A percentile compares a stretch with the other conserved stretches of the same genome.
phyloP scores from a whole-genome alignment of 2,113 vertebrate genomes.

The pig (Sus scrofa) region T2T-Sscrofa CM000818.6:47993001-47993500 shows the following conservation, averaged over 20 bases:
- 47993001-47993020: slow-evolving; percentile 92
- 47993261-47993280: slow-evolving; percentile 91
- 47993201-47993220: slow-evolving; percentile 90
- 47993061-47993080: slow-evolving; percentile 91
- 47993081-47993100: slow-evolving; percentile 94
- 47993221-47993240: slow-evolving; percentile 89
- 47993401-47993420: slow-evolving; percentile 1
- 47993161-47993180: slow-evolving; percentile 94
- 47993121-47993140: slow-evolving; percentile 89
- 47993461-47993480: neutral
- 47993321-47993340: slow-evolving; percentile 90
- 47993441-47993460: neutral
- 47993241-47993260: slow-evolving; percentile 89
- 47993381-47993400: slow-evolving; percentile 57
- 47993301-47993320: slow-evolving; percentile 94
- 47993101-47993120: slow-evolving; percentile 89
- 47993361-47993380: slow-evolving; percentile 85
- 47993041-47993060: slow-evolving; percentile 89
- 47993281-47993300: slow-evolving; percentile 93
- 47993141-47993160: slow-evolving; percentile 94
- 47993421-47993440: slow-evolving; percentile 31
- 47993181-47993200: slow-evolving; percentile 91
- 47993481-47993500: neutral
- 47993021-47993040: slow-evolving; percentile 93
- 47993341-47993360: slow-evolving; percentile 91